Evolutionary conservation across 2,888 invertebrate species (phyloP).

Genomic region (Drosophila sordidapex): DNA sequence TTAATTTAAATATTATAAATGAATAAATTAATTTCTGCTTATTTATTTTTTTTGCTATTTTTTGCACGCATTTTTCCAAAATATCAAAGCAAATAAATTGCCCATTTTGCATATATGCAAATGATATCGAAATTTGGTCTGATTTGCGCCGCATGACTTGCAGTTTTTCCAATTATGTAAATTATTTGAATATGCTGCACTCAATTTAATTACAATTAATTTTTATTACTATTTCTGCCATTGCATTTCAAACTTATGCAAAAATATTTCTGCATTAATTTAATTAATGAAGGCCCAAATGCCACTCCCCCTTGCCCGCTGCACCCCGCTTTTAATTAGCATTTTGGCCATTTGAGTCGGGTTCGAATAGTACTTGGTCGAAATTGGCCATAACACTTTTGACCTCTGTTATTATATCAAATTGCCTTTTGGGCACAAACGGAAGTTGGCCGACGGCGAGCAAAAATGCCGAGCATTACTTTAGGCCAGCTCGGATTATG

Average conservation of each 20-base stretch:
- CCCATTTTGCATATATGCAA: not conserved
- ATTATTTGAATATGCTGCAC: not conserved
- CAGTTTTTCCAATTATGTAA: not conserved
- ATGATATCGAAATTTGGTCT: not conserved
- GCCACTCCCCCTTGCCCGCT: not conserved
- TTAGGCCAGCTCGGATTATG: not conserved
- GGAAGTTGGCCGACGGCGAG: not conserved
- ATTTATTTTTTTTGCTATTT: not conserved
- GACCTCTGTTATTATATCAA: not conserved
- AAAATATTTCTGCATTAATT: not conserved
- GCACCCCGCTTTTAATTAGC: not conserved
- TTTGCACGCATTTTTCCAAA: not conserved
- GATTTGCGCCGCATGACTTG: not conserved
- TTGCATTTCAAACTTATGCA: not conserved
- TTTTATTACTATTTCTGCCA: not conserved
- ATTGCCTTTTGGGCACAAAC: not conserved
- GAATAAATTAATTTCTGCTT: not conserved
- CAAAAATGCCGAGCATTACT: not conserved
- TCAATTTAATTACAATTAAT: conserved; percentile 1
- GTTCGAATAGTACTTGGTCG: not conserved
- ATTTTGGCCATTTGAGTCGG: not conserved
- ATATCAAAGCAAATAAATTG: not conserved
- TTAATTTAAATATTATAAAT: not conserved
- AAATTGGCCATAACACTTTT: not conserved
- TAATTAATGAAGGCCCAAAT: not conserved